Percentiles rank a stretch among this genome's conserved stretches.
Evolutionary conservation across 2,888 invertebrate species (phyloP).

Genomic region (Orthosia gothica): DNA sequence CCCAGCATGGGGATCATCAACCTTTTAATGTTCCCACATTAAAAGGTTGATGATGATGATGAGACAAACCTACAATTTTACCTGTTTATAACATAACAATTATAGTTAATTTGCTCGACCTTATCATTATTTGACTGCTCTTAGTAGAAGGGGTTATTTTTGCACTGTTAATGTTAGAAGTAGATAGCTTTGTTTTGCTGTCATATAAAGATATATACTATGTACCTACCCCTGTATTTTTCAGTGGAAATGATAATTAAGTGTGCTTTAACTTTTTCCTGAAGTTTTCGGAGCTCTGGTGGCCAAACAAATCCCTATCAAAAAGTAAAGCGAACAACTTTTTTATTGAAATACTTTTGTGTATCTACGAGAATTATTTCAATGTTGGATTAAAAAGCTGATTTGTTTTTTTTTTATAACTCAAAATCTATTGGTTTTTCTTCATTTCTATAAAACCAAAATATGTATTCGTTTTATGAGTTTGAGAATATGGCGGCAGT

Average conservation of each 20-base stretch:
- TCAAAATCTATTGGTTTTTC: background rate
- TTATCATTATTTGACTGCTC: too few relatives aligned
- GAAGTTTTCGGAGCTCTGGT: background rate
- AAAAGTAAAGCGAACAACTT: background rate
- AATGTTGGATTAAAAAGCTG: background rate
- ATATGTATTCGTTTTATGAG: too few relatives aligned
- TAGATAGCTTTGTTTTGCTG: too few relatives aligned
- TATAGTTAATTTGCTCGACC: too few relatives aligned
- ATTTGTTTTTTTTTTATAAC: slow-evolving; percentile 1
- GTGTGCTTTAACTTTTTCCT: background rate
- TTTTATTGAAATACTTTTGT: slow-evolving; percentile 25
- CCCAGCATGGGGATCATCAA: too few relatives aligned
- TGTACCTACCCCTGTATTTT: too few relatives aligned
- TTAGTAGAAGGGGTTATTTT: background rate
- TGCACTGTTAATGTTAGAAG: background rate
- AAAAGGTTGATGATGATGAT: too few relatives aligned
- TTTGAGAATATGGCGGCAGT: background rate
- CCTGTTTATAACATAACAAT: too few relatives aligned
- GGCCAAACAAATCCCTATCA: background rate
- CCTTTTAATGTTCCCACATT: too few relatives aligned
- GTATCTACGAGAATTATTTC: background rate
- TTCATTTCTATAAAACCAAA: background rate
- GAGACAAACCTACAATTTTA: too few relatives aligned
- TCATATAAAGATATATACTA: too few relatives aligned
- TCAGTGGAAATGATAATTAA: background rate